A percentile compares a stretch with the other conserved stretches of the same genome.
Evolutionary conservation across 2,888 invertebrate genomes (phyloP).

Genomic region (Eurytoma adleriae): DNA sequence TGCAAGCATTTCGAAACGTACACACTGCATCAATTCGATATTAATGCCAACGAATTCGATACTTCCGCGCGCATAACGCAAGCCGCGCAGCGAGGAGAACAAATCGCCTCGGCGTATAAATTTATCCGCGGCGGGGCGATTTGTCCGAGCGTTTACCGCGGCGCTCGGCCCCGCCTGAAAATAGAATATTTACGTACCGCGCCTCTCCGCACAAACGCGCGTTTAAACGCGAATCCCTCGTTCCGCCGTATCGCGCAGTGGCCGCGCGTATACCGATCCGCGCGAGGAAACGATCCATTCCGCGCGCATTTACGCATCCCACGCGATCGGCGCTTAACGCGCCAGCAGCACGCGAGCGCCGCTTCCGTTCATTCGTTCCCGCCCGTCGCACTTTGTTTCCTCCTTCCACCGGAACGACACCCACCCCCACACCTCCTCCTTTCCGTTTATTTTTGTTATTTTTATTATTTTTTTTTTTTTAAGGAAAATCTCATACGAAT

Average conservation of each 20-base stretch:
- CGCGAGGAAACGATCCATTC: constrained; percentile 32
- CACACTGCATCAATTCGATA: not conserved
- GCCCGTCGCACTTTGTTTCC: not conserved
- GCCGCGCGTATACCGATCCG: not conserved
- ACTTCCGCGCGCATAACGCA: not conserved
- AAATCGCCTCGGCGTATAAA: not conserved
- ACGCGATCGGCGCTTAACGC: not conserved
- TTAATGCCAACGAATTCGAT: not conserved
- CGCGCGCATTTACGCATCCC: constrained; percentile 5
- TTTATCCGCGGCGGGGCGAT: not conserved
- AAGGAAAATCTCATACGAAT: too few relatives aligned
- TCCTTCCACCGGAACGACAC: not conserved
- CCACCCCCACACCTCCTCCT: not conserved
- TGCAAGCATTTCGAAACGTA: not conserved
- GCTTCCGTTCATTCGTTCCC: too few relatives aligned
- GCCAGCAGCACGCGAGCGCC: too few relatives aligned
- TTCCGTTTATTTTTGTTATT: not conserved
- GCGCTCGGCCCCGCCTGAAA: not conserved
- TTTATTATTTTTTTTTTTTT: too few relatives aligned
- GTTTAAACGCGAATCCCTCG: not conserved
- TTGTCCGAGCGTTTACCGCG: not conserved
- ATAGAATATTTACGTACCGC: not conserved
- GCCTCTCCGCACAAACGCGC: not conserved
- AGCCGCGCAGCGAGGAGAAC: not conserved
- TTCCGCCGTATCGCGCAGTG: not conserved